Percentiles rank a stretch among this genome's conserved stretches.
phyloP scores from a whole-genome alignment of 2,113 vertebrate genomes.

The Chionis minor region DNA sequence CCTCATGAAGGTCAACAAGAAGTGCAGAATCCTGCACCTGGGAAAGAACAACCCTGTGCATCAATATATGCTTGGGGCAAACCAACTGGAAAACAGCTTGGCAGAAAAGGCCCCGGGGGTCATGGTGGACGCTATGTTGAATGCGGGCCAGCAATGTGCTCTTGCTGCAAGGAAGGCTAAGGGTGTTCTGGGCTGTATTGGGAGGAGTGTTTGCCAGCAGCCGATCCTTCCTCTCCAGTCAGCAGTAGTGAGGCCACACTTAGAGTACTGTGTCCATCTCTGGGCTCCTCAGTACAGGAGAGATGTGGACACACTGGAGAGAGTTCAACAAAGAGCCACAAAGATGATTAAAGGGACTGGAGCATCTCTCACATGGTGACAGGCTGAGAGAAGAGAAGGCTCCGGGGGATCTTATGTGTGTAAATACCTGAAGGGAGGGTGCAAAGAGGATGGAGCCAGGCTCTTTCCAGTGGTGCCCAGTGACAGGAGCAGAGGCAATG shows the following conservation, averaged over 20 bases:
- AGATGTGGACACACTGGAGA: neutral
- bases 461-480: neutral
- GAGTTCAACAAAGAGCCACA: neutral
- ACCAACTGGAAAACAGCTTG: neutral
- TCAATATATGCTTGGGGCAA: rapidly evolving
- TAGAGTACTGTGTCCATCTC: neutral
- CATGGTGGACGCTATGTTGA: rapidly evolving
- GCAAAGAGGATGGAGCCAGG: neutral
- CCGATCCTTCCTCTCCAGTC: neutral
- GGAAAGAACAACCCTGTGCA: neutral
- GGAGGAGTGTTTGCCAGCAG: neutral
- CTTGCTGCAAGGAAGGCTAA: neutral
- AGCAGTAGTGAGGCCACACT: neutral
- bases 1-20: neutral
- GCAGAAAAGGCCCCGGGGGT: neutral
- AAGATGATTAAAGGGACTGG: neutral
- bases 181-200: neutral
- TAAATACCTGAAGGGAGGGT: neutral
- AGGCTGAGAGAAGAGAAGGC: neutral
- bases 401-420: no score
- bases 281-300: neutral
- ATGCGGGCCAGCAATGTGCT: neutral
- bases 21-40: neutral
- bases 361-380: neutral
- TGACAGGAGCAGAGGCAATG: neutral